Evolutionary conservation across 2,113 vertebrate species (phyloP).

Genomic region (Xenopus borealis): DNA sequence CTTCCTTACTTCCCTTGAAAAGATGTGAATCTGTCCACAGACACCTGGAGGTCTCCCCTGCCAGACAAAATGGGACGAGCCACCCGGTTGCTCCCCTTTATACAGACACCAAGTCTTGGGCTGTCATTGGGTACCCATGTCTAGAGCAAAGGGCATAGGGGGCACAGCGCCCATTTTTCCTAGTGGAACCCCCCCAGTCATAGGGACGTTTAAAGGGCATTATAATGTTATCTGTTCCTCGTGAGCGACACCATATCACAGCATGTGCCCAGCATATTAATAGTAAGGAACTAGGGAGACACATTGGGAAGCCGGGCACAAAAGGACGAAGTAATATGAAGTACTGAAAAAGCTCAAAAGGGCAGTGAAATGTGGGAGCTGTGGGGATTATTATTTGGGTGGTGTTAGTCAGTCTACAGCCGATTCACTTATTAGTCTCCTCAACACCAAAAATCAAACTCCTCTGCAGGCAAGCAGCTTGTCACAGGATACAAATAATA

Average conservation of each 20-base stretch:
- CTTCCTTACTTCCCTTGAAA: slow-evolving; percentile 31
- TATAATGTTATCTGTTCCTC: slow-evolving; percentile 62
- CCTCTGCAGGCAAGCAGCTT: no score
- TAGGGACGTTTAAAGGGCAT: slow-evolving; percentile 91
- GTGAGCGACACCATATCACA: slow-evolving; percentile 55
- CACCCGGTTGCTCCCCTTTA: slow-evolving; percentile 10
- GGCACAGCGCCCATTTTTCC: slow-evolving; percentile 50
- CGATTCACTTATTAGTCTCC: no score
- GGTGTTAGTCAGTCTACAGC: no score
- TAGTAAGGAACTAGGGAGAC: slow-evolving; percentile 51
- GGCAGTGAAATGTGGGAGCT: no score
- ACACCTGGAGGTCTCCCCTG: slow-evolving; percentile 29
- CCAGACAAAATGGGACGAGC: neutral
- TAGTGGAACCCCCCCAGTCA: slow-evolving; percentile 23
- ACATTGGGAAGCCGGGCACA: neutral
- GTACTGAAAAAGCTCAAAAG: no score
- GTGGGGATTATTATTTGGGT: no score
- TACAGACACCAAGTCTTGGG: slow-evolving; percentile 14
- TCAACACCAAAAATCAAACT: no score
- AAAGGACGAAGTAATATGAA: neutral
- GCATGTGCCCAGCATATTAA: slow-evolving; percentile 68
- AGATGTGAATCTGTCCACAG: neutral
- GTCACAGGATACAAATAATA: no score
- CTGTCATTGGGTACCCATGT: slow-evolving; percentile 58
- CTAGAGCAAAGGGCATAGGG: slow-evolving; percentile 51